Base-by-base conservation (phyloP, 2,888 invertebrate species). In the Ethmia dodecea region DNA sequence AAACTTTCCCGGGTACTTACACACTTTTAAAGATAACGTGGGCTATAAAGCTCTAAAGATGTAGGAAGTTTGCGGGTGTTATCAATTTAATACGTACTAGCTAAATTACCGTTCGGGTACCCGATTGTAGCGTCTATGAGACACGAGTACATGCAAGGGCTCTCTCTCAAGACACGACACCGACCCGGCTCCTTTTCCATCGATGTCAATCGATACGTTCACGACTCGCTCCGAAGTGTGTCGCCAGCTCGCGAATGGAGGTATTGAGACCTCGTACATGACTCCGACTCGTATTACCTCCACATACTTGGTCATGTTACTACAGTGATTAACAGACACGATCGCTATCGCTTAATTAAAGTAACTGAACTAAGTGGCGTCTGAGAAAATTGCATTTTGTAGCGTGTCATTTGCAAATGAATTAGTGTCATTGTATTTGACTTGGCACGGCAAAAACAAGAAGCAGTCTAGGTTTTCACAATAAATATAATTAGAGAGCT, bases 1-100 rank as follows among this genome's bases (percentile, higher is more conserved):
- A 6, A 56, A 66, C 74, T 76, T 76, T 75, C 74, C 66, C 73
- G 59, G 55, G 63, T 60, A n/a, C n/a, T n/a, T n/a, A n/a, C n/a
- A n/a, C n/a, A n/a, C n/a, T n/a, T 60, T 64, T 64, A 60, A 59
- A 53, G 55, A 63, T 63, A 60, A 51, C 46, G 53, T 62, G 22
- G 9, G n/a, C 61, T 55, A 60, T 58, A 47, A 12, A 6, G 10
- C 3, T 24, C 13, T 9, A 13, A 31, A 20, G 30, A 4, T 15
- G 22, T 29, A n/a, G n/a, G n/a, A n/a, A n/a, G n/a, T n/a, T n/a
- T n/a, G n/a, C 30, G 14, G 12, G 45, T 49, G 43, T 45, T 57
- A 59, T 64, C 53, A 59, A 58, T 61, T 65, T 54, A 38, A 44
- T n/a, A 22, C 44, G 43, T 42, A 43, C 11, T n/a, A n/a, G 20